Evolutionary conservation across 2,797 vertebrate genomes (phyloP).

Genomic region (Diceros bicornis): DNA sequence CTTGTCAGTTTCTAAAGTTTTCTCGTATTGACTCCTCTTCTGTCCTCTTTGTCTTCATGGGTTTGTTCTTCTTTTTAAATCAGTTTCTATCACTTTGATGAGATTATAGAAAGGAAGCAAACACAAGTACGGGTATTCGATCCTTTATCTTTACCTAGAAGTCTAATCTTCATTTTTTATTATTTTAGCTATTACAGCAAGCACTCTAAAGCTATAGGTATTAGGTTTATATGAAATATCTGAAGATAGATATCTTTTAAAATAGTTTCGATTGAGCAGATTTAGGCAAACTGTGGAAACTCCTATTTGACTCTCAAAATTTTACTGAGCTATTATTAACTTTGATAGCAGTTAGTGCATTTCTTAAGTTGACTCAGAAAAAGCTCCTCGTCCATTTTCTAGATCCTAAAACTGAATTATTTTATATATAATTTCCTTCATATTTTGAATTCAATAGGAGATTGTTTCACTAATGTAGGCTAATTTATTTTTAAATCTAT

Average conservation of each 20-base stretch:
- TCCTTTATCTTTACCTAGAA: background rate
- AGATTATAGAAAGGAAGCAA: background rate
- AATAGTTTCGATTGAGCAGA: background rate
- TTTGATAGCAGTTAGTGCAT: background rate
- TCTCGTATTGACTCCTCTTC: background rate
- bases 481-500: conserved; percentile 32
- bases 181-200: conserved; percentile 1
- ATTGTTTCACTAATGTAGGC: background rate
- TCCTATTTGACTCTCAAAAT: background rate
- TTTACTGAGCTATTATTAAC: conserved; percentile 16
- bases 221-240: background rate
- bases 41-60: background rate
- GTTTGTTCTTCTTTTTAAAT: background rate
- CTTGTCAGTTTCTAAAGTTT: background rate
- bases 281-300: background rate
- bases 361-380: conserved; percentile 39
- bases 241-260: background rate
- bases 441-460: conserved; percentile 24
- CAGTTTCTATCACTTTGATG: background rate
- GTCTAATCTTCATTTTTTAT: background rate
- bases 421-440: background rate
- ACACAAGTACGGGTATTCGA: background rate
- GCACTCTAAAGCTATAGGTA: background rate
- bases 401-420: background rate
- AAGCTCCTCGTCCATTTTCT: background rate